Evolutionary conservation across 2,797 vertebrate species (phyloP).

Genomic region (Delichon dasypus): DNA sequence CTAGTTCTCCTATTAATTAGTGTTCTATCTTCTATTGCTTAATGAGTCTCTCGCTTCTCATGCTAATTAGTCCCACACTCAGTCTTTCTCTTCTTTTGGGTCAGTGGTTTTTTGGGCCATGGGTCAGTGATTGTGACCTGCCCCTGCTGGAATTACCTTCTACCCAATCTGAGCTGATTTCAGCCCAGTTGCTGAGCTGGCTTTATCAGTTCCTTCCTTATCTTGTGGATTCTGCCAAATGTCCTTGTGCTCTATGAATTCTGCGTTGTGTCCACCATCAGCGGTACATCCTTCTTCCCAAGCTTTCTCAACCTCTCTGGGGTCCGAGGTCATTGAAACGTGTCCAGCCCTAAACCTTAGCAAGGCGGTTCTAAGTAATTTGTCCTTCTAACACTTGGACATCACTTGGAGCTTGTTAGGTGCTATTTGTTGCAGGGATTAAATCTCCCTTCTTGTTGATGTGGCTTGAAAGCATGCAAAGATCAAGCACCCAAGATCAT

Average conservation of each 20-base stretch:
- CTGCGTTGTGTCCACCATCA: background rate
- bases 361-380: background rate
- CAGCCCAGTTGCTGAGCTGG: background rate
- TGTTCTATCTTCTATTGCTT: background rate
- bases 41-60: background rate
- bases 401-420: background rate
- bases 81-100: background rate
- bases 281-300: background rate
- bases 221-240: background rate
- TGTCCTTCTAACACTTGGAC: background rate
- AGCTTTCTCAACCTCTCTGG: background rate
- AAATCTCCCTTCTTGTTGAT: background rate
- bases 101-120: background rate
- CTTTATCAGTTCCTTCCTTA: background rate
- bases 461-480: background rate
- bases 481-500: background rate
- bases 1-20: background rate
- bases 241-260: background rate
- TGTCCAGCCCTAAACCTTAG: background rate
- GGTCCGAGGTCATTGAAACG: background rate
- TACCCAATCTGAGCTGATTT: background rate
- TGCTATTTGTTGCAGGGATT: background rate
- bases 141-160: background rate
- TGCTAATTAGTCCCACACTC: background rate
- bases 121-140: background rate